Conservation (phyloP, 2,888 invertebrate genomes). For the Bimastos eiseni region DNA sequence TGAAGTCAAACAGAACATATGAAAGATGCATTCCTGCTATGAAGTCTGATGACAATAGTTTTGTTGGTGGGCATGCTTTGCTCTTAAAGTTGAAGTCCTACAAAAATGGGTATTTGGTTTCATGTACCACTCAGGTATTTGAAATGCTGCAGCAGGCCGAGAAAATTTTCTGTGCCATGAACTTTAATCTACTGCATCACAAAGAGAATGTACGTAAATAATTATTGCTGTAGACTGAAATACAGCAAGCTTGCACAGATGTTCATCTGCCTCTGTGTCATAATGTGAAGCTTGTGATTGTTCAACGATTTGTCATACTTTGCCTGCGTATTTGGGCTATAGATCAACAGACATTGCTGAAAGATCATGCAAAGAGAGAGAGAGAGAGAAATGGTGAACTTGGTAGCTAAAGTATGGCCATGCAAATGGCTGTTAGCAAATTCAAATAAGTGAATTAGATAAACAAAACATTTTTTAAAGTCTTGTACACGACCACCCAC, state of each 20-base stretch:
- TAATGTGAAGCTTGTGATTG: background rate
- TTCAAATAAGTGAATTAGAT: background rate
- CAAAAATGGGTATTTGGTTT: background rate
- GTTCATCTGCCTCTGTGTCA: background rate
- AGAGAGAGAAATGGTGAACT: constrained; percentile 14
- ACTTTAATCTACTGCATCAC: background rate
- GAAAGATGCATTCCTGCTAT: background rate
- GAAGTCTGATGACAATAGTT: background rate
- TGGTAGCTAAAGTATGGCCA: constrained; percentile 17
- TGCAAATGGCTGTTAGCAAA: background rate
- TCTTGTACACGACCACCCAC: too few relatives aligned
- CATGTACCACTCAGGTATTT: background rate
- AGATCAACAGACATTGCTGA: background rate
- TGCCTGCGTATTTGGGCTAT: background rate
- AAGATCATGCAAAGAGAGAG: background rate
- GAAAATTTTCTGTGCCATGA: background rate
- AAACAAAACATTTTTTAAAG: background rate
- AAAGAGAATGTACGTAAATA: background rate
- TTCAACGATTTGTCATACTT: background rate
- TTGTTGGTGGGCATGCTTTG: background rate
- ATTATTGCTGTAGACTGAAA: background rate
- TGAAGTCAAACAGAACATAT: constrained; percentile 1
- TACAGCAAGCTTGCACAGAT: background rate
- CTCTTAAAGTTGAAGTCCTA: background rate
- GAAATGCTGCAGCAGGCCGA: background rate